Evolutionary conservation across 2,888 invertebrate species (phyloP).

Genomic region (Amphimallon solstitiale): DNA sequence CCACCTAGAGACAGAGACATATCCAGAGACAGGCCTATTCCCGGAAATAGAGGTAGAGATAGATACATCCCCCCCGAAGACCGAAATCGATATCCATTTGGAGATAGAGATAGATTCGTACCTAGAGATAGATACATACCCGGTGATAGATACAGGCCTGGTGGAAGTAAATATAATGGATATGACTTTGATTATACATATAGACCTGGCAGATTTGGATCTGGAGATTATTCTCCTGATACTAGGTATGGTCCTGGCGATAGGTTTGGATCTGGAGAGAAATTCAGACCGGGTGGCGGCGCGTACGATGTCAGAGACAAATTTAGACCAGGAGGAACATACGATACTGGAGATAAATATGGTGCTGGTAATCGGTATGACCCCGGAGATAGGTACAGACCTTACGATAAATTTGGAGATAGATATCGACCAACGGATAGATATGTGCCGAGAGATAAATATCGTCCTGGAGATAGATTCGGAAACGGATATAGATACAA

Average conservation of each 20-base stretch:
- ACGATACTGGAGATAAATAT: conserved; percentile 56
- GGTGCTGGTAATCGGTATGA: conserved; percentile 60
- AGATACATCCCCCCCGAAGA: conserved; percentile 36
- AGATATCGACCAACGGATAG: conserved; percentile 42
- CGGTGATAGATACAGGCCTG: conserved; percentile 42
- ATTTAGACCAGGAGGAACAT: conserved; percentile 56
- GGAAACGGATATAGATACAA: conserved; percentile 50
- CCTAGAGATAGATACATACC: conserved; percentile 42
- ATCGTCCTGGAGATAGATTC: conserved; percentile 60
- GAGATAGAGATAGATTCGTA: conserved; percentile 38
- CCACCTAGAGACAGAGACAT: conserved; percentile 34
- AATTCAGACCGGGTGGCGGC: conserved; percentile 45
- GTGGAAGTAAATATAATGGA: conserved; percentile 25
- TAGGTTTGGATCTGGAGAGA: conserved; percentile 45
- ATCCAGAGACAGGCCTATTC: conserved; percentile 35
- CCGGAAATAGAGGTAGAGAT: conserved; percentile 19
- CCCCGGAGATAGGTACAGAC: conserved; percentile 54
- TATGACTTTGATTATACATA: conserved; percentile 19
- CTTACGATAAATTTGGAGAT: conserved; percentile 49
- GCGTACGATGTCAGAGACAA: conserved; percentile 51
- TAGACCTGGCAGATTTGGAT: conserved; percentile 11
- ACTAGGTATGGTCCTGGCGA: conserved; percentile 38
- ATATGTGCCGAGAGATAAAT: conserved; percentile 44
- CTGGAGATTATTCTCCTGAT: conserved; percentile 38
- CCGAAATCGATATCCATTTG: conserved; percentile 28